Base-by-base conservation (phyloP, 1,140 invertebrate species). In the Yoshiicerus persimilis region DNA sequence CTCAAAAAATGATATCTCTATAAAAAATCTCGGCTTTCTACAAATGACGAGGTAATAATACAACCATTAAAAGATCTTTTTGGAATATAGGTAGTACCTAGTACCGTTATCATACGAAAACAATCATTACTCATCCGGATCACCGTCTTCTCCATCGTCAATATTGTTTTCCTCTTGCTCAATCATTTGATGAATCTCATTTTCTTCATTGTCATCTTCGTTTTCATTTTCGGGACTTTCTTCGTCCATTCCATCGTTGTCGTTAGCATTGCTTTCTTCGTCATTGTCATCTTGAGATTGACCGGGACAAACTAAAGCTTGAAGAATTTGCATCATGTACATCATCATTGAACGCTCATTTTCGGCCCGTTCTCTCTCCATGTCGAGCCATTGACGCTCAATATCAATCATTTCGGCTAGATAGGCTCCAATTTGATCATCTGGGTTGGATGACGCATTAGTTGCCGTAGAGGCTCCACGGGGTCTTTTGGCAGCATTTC, bases 261-360 rank as follows among this genome's bases (percentile, higher is more conserved):
- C 87, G 32, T 83, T 70, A 47, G 87, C 87, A 32, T 86, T 64
- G 30, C 62, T 70, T 23, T 89, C 89, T 32, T 89, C 88, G 23
- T 89, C 86, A 84, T 86, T 62, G 20, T 89, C 88, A 41, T 87
- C 88, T 41, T 64, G 32, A 66, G 64, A 70, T 77, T 89, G 87
- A 27, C 77, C 84, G 8, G 90, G 90, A 89, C 88, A 90, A n/a
- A 91, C 88, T 34, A 91, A 75, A 38, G 90, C 90, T 34, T 90
- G 89, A 16, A 91, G 87, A 25, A 90, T 89, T 87, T 91, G 90
- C 89, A 90, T 91, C 88, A 91, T 89, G 88, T 90, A 91, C 66
- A 89, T 87, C 89, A 91, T 90, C 89, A 91, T 90, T n/a, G 77
- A 66, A 13, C 89, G 87, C 39, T 91, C 90, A 77, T 91, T 91